Evolutionary conservation across 2,113 vertebrate genomes (phyloP), one percentile per base, ranked within the genome.

Genomic region (Chaenogobius annularis): DNA sequence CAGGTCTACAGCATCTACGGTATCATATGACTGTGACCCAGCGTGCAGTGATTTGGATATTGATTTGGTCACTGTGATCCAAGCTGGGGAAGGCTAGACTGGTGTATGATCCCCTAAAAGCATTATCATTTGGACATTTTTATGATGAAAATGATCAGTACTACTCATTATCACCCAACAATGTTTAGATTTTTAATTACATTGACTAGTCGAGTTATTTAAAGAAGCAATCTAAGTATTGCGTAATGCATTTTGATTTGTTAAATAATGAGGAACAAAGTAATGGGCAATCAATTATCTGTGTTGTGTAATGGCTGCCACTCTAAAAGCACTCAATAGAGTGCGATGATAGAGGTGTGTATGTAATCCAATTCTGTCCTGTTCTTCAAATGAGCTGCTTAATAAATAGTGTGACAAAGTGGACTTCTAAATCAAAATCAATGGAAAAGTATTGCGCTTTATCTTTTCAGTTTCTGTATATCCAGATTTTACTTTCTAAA

Each of bases 141-240:
- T n/a, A n/a, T n/a, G n/a, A n/a, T n/a, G n/a, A n/a, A n/a, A n/a
- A n/a, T n/a, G n/a, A n/a, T n/a, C n/a, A n/a, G n/a, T n/a, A n/a
- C n/a, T n/a, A n/a, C n/a, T n/a, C n/a, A n/a, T n/a, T n/a, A n/a
- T n/a, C n/a, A n/a, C 13, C 13, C 47, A 48, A 48, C 47, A 14
- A 47, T 47, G 4, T 19, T 19, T 19, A 50, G 47, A 17, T 50
- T 50, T 50, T 17, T 5, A 55, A n/a, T 1, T 8, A 11, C 11
- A 61, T 14, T 61, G 58, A 31, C 31, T 37, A 37, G 37, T 17
- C 37, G 43, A n/a, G 61, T 40, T 37, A 43, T 63, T 40, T 63
- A 67, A 70, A 58, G 22, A 69, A 62, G 71, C 15, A 40, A 7
- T 70, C 68, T 62, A 48, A 48, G 59, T 61, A 73, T 83, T 83